Conservation (phyloP, 2,113 vertebrate genomes). For the Prinia subflava region DNA sequence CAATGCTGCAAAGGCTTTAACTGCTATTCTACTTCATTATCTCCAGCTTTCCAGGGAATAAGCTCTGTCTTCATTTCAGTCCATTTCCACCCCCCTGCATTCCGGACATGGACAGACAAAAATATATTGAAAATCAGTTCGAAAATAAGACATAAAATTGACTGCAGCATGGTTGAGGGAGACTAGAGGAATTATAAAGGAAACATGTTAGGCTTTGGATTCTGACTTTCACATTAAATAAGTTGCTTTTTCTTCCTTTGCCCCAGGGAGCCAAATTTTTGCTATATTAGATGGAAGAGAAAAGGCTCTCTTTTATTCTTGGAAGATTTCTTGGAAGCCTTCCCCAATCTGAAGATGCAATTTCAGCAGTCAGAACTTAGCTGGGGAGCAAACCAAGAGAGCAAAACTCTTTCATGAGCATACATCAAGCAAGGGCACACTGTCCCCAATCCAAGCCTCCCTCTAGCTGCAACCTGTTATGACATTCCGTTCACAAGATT, state of each 20-base stretch:
- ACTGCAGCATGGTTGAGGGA: not conserved
- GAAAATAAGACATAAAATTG: not conserved
- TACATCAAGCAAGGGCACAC: not conserved
- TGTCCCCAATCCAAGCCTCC: not conserved
- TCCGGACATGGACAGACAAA: accelerated
- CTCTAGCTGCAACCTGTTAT: not conserved
- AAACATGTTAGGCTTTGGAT: not conserved
- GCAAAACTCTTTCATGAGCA: not conserved
- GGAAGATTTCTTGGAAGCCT: not conserved
- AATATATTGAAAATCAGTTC: not conserved
- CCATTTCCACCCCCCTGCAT: not conserved
- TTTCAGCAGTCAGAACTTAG: not conserved
- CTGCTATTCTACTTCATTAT: not conserved
- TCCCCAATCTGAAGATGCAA: not conserved
- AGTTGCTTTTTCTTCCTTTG: not conserved
- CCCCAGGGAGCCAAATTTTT: not conserved
- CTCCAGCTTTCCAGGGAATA: not conserved
- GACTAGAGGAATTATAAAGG: not conserved
- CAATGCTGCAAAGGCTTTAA: not conserved
- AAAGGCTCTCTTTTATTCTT: not conserved
- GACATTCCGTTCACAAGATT: not conserved
- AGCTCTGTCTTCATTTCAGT: not conserved
- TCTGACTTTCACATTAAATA: not conserved
- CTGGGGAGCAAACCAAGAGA: not conserved
- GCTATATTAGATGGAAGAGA: not conserved